phyloP scores from a whole-genome alignment of 2,888 invertebrate species.

The Automeris io region DNA sequence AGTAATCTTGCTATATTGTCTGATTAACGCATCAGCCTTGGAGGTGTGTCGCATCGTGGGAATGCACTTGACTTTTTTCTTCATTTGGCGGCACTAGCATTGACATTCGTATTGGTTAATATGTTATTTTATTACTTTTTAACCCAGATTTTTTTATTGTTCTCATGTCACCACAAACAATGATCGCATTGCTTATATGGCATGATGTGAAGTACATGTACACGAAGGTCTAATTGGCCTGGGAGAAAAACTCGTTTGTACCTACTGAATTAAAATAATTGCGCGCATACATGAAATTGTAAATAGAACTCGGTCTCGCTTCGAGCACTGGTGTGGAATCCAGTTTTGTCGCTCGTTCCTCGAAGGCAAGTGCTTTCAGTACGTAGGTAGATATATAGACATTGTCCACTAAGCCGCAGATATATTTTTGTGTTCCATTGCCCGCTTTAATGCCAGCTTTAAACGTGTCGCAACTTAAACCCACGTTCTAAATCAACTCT shows the following conservation, averaged over 20 bases:
- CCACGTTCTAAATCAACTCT: conserved; percentile 6
- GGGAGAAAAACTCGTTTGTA: conserved; percentile 1
- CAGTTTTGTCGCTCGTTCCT: conserved; percentile 30
- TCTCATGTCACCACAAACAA: not conserved
- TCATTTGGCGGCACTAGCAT: conserved; percentile 28
- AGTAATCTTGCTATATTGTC: conserved; percentile 28
- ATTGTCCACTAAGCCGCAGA: conserved; percentile 1
- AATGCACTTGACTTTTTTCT: conserved; percentile 46
- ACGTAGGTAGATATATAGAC: not conserved
- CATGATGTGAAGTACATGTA: not conserved
- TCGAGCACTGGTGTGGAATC: conserved; percentile 18
- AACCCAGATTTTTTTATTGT: conserved; percentile 20
- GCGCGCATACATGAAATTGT: conserved; percentile 1
- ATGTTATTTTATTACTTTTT: conserved; percentile 26
- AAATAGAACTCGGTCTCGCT: conserved; percentile 2
- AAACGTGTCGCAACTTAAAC: conserved; percentile 11
- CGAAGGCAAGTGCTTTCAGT: conserved; percentile 16
- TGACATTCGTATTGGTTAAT: conserved; percentile 34
- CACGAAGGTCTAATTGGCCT: not conserved
- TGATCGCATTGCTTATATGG: not conserved
- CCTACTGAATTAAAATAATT: conserved; percentile 2
- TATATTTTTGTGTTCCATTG: conserved; percentile 12
- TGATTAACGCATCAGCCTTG: conserved; percentile 43
- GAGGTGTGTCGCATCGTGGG: conserved; percentile 37
- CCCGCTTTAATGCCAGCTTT: conserved; percentile 10